Evolutionary conservation across 2,797 vertebrate genomes (phyloP), one percentile per base, ranked within the genome.

Genomic region (Spatula clypeata): DNA sequence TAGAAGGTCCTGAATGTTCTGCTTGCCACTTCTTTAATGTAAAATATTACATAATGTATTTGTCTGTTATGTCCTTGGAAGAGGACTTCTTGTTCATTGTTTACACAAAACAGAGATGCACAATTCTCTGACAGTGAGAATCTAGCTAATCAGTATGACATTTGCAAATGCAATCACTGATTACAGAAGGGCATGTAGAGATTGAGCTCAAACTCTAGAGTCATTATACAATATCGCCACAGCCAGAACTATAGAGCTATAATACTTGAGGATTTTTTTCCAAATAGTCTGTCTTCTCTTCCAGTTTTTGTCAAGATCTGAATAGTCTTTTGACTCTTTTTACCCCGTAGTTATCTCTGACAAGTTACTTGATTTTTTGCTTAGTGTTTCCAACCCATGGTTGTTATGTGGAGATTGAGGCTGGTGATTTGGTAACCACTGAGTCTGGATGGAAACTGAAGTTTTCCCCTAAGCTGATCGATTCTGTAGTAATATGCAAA

Each of bases 61-160:
- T 89, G 53, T 53, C 86, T 82, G 34, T 58, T 18, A n/a, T 92
- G 90, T 66, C 90, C 94, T 95, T 96, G 96, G 61, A 85, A 82
- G 55, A 95, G 71, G 77, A 88, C 74, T 93, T 76, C 40, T 92
- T 88, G 65, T 88, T 79, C 89, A 71, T 24, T 96, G 93, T 94
- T 97, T 94, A 93, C 57, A 82, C 71, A 82, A 93, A 94, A 82
- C 71, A 93, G 82, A 92, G 79, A 87, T 70, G 86, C 82, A 84
- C 70, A 93, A 89, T 73, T 90, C 88, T 95, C 71, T 92, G 80
- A 92, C 83, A 93, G 38, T 66, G 77, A 86, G 86, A 76, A 64
- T 71, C 87, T 92, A 79, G 58, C 61, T 97, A 96, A 95, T 90
- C 66, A 93, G 80, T 71, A 18, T 92, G 90, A 88, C 88, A 92